Conservation (phyloP, 2,888 invertebrate species). For the Phengaris arion region DNA sequence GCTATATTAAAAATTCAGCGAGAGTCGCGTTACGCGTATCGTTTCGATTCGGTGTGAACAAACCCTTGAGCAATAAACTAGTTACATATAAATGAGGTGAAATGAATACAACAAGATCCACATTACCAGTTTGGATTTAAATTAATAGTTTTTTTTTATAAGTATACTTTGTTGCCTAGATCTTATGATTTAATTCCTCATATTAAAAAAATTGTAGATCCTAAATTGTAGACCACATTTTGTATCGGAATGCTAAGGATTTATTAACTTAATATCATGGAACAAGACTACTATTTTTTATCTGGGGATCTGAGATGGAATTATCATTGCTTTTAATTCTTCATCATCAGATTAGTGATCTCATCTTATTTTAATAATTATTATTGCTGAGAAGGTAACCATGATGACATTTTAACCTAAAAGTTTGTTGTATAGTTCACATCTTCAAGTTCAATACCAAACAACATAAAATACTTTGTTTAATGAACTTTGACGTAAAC, state of each 20-base stretch:
- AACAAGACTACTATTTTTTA: neutral
- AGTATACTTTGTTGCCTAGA: neutral
- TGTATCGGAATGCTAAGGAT: neutral
- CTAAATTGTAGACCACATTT: neutral
- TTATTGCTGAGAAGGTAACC: neutral
- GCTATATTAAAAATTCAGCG: no score
- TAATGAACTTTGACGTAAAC: neutral
- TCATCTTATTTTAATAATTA: no score
- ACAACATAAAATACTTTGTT: no score
- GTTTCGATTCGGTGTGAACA: no score
- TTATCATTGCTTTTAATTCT: neutral
- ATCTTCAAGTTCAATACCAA: no score
- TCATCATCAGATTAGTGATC: no score
- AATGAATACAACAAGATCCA: constrained; percentile 17
- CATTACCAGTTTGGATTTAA: constrained; percentile 16
- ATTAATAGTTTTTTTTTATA: neutral
- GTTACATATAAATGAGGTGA: constrained; percentile 10
- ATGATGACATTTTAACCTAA: neutral
- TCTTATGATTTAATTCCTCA: neutral
- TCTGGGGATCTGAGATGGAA: neutral
- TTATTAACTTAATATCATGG: no score
- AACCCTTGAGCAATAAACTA: constrained; percentile 17
- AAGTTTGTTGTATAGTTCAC: no score
- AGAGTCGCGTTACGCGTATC: no score
- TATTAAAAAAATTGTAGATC: neutral